phyloP scores from a whole-genome alignment of 2,797 vertebrate genomes.

The Rhodeus uyekii region DNA sequence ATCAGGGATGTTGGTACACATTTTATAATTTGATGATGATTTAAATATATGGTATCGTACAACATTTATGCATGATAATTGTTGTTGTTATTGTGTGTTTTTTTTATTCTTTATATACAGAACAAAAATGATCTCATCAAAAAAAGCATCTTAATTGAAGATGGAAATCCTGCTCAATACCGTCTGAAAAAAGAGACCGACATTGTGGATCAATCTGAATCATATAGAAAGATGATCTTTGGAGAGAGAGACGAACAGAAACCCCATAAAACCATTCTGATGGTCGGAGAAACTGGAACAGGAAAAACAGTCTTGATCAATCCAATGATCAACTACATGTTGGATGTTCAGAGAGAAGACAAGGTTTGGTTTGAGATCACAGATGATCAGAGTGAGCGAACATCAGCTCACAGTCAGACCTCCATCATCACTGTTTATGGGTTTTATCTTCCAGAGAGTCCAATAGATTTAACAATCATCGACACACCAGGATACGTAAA shows the following conservation, averaged over 20 bases:
- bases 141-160: neutral
- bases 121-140: neutral
- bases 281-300: constrained; percentile 18
- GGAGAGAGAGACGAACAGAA: neutral
- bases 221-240: neutral
- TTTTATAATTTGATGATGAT: neutral
- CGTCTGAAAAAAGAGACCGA: neutral
- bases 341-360: neutral
- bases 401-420: neutral
- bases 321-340: neutral
- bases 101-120: neutral
- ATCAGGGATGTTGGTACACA: neutral
- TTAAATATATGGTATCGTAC: too few species aligned
- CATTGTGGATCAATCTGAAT: neutral
- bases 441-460: neutral
- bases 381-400: neutral
- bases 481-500: neutral
- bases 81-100: too few species aligned
- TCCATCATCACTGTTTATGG: neutral
- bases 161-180: neutral
- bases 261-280: constrained; percentile 31
- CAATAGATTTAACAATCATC: neutral
- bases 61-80: too few species aligned
- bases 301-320: neutral
- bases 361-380: constrained; percentile 14